Percentiles rank a stretch among this genome's conserved stretches.
Conservation (phyloP, 1,140 invertebrate species). For the Pissodes strobi region DNA sequence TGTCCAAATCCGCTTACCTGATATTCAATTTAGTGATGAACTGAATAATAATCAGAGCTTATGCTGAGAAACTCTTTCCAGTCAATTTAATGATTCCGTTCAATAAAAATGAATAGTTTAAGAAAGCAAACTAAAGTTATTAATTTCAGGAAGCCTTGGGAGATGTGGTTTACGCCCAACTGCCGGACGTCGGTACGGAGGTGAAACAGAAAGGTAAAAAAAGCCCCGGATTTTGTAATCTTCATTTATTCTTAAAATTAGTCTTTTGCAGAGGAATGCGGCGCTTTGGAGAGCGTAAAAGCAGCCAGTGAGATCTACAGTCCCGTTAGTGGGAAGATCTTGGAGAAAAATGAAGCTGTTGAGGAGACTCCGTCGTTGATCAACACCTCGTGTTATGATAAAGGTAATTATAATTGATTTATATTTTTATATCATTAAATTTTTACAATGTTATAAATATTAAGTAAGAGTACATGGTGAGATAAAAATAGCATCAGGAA, state of each 20-base stretch:
- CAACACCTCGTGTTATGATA: conserved; percentile 90
- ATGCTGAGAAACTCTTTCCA: too few species aligned
- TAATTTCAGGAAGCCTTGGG: conserved; percentile 80
- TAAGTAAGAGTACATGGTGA: too few species aligned
- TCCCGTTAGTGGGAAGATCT: conserved; percentile 86
- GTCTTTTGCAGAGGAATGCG: conserved; percentile 76
- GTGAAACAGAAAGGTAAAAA: conserved; percentile 54
- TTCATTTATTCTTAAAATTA: conserved; percentile 35
- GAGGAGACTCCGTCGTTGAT: conserved; percentile 86
- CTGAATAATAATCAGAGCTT: too few species aligned
- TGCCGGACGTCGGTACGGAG: conserved; percentile 77
- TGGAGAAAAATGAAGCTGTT: conserved; percentile 81
- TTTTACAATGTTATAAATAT: too few species aligned
- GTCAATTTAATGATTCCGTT: too few species aligned
- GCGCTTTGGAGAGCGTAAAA: conserved; percentile 96
- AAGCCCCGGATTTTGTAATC: neutral
- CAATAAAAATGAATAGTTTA: too few species aligned
- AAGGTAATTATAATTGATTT: conserved; percentile 68
- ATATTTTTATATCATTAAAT: too few species aligned
- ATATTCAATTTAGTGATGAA: too few species aligned
- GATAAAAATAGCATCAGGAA: too few species aligned
- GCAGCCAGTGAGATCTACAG: conserved; percentile 94
- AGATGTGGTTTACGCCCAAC: conserved; percentile 92
- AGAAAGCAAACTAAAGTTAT: too few species aligned
- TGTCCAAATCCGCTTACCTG: too few species aligned